A percentile compares a stretch with the other conserved stretches of the same genome.
Evolutionary conservation across 2,113 vertebrate genomes (phyloP).

Genomic region (Phalacrocorax aristotelis): DNA sequence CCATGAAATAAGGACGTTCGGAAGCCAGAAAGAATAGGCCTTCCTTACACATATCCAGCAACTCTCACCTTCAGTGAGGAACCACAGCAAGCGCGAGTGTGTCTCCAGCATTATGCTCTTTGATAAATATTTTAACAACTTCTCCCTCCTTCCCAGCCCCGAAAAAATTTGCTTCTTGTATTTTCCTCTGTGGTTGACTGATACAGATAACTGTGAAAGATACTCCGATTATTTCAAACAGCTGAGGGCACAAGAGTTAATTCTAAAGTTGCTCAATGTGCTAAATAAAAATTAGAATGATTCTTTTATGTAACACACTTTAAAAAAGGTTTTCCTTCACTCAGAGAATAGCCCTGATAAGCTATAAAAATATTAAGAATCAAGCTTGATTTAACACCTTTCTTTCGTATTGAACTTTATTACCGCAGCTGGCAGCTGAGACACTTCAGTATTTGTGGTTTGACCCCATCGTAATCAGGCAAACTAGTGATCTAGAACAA

Average conservation of each 20-base stretch:
- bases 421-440: neutral
- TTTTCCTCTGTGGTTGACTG: neutral
- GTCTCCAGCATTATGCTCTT: neutral
- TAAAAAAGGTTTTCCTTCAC: neutral
- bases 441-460: neutral
- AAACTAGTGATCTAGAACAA: constrained; percentile 3
- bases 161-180: neutral
- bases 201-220: neutral
- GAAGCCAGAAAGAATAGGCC: neutral
- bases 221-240: neutral
- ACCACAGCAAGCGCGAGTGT: neutral
- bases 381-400: neutral
- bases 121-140: neutral
- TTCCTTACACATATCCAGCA: neutral
- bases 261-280: neutral
- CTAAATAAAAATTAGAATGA: neutral
- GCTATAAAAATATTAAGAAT: neutral
- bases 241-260: neutral
- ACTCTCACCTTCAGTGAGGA: neutral
- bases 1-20: neutral
- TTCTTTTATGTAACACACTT: neutral
- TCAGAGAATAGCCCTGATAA: neutral
- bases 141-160: neutral
- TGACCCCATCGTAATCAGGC: neutral
- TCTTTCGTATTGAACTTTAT: neutral